Base-by-base conservation (phyloP, 2,113 vertebrate species). In the Tinamus guttatus region DNA sequence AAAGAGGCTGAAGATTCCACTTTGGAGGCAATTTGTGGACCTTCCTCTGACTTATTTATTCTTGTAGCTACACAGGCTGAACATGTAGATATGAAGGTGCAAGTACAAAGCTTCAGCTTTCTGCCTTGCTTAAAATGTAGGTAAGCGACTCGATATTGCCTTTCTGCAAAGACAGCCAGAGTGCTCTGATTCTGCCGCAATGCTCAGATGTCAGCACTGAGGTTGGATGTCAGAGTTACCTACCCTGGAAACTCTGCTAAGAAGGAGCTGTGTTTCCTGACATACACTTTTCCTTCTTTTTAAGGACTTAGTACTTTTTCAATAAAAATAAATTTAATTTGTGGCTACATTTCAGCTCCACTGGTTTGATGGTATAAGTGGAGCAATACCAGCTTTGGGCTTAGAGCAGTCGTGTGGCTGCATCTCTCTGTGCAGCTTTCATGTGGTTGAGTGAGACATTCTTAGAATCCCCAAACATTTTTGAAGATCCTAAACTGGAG, bases 261-360 rank as follows among this genome's bases (percentile, higher is more conserved):
- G 75, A 90, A 24, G 3, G 59, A 85, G 52, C 87, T 85, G 51
- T 5, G 1, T 95, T 97, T 97, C 87, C 95, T 96, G 96, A 92
- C 68, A 65, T 85, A 96, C 49, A 86, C 83, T 97, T 96, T 94
- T 90, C 90, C 89, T 93, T 89, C 84, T 89, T 96, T 96, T 92
- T 85, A 96, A 96, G 89, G 83, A 94, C 93, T 97, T 97, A 97
- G 94, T 97, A 96, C 96, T 98, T 98, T 97, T 98, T 97, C 95
- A 98, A 97, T 98, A 97, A 98, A 98, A 98, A 96, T 97, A 96
- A 98, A 98, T 98, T 97, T 97, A 97, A 98, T 98, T 98, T 98
- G 96, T 97, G 98, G 98, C 96, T 97, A 34, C 91, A 90, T 96
- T 97, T 98, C 96, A 98, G 97, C 96, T 97, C 90, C 93, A 90